Conservation (phyloP, 2,113 vertebrate species). For the Sinocyclocheilus maitianheensis region DNA sequence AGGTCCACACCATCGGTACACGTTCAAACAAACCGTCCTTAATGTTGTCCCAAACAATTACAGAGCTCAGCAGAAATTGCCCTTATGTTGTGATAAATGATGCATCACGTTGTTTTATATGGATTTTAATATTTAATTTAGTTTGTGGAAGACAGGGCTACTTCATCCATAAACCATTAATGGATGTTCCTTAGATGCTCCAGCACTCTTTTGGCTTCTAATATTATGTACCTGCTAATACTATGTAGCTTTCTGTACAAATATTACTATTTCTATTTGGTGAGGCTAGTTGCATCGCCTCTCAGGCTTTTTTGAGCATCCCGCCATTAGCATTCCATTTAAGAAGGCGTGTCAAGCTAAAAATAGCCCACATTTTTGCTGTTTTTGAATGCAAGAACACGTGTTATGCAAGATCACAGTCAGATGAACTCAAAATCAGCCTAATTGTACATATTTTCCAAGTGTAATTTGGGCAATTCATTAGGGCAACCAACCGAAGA, state of each 20-base stretch:
- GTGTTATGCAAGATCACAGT: neutral
- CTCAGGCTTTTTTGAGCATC: neutral
- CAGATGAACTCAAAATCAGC: neutral
- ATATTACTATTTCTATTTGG: neutral
- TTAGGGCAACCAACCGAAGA: neutral
- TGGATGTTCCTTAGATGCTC: neutral
- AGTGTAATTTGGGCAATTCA: neutral
- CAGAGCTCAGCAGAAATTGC: slow-evolving; percentile 22
- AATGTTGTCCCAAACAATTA: slow-evolving; percentile 31
- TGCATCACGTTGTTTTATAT: slow-evolving; percentile 15
- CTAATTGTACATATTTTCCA: neutral
- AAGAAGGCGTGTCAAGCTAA: neutral
- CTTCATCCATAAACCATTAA: slow-evolving; percentile 4
- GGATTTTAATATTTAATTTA: slow-evolving; percentile 21
- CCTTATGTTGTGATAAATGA: slow-evolving; percentile 19
- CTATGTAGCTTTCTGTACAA: neutral
- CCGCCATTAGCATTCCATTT: neutral
- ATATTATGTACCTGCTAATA: neutral
- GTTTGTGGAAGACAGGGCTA: neutral
- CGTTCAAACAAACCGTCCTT: slow-evolving; percentile 8
- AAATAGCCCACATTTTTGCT: neutral
- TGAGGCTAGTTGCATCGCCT: neutral
- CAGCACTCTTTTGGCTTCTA: neutral
- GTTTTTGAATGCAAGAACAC: neutral
- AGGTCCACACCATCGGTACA: neutral